Conservation (phyloP, 2,797 vertebrate genomes). For the Morus bassanus region DNA sequence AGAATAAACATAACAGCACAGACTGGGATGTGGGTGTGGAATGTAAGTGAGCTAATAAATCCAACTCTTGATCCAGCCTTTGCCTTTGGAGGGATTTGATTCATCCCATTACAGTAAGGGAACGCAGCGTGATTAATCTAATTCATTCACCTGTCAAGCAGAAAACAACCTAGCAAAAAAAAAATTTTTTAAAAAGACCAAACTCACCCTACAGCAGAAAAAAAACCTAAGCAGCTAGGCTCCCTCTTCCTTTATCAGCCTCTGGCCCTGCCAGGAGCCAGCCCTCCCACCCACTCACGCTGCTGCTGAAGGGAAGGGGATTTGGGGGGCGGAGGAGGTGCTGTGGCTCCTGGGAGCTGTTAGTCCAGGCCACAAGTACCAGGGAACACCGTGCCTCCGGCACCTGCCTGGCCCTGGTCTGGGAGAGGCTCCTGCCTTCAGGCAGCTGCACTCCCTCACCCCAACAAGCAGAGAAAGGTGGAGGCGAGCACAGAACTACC, state of each 20-base stretch:
- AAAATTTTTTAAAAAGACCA: too few species aligned
- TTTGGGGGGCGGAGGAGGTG: too few species aligned
- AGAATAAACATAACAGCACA: slow-evolving; percentile 33
- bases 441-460: not conserved
- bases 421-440: not conserved
- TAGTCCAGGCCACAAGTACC: not conserved
- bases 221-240: accelerated
- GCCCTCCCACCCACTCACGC: not conserved
- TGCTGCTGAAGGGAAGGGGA: not conserved
- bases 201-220: too few species aligned
- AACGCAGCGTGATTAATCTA: not conserved
- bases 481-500: not conserved
- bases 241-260: not conserved
- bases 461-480: not conserved
- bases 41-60: not conserved
- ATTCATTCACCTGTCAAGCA: not conserved
- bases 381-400: accelerated
- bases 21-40: slow-evolving; percentile 19
- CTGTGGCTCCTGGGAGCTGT: not conserved
- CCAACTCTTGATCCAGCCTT: not conserved
- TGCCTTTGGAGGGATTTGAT: slow-evolving; percentile 34
- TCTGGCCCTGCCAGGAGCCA: not conserved
- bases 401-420: not conserved
- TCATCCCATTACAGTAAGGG: not conserved
- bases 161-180: not conserved